phyloP scores from a whole-genome alignment of 2,113 vertebrate species.

The Rhipidura dahli region DNA sequence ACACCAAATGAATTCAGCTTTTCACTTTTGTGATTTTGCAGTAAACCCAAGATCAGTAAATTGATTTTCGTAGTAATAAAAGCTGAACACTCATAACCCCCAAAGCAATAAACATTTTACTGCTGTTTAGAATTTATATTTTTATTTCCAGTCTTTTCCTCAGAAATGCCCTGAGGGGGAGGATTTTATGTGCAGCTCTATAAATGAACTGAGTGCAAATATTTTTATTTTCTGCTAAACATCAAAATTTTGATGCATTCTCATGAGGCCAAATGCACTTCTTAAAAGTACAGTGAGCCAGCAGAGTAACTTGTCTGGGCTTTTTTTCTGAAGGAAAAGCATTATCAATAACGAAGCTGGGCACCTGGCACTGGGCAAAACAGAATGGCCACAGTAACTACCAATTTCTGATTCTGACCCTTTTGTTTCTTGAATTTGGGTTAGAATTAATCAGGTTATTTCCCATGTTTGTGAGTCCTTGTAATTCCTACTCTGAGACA shows the following conservation, averaged over 20 bases:
- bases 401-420: not conserved
- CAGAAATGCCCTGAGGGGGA: slow-evolving; percentile 31
- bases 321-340: not conserved
- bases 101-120: slow-evolving; percentile 69
- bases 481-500: not conserved
- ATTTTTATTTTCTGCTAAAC: slow-evolving; percentile 68
- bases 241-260: slow-evolving; percentile 51
- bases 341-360: not conserved
- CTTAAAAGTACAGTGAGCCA: slow-evolving; percentile 17
- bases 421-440: not conserved
- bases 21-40: slow-evolving; percentile 57
- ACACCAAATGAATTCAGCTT: slow-evolving; percentile 15
- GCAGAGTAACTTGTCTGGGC: not conserved
- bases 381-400: not conserved
- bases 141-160: slow-evolving; percentile 62
- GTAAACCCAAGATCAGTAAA: slow-evolving; percentile 60
- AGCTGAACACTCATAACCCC: slow-evolving; percentile 65
- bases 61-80: slow-evolving; percentile 70
- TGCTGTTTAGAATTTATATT: slow-evolving; percentile 68
- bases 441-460: not conserved
- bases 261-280: slow-evolving; percentile 28
- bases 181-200: slow-evolving; percentile 53
- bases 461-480: not conserved
- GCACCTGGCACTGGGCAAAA: not conserved
- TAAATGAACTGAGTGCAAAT: slow-evolving; percentile 66